Conservation (phyloP, 2,888 invertebrate genomes). For the Encarsia formosa region DNA sequence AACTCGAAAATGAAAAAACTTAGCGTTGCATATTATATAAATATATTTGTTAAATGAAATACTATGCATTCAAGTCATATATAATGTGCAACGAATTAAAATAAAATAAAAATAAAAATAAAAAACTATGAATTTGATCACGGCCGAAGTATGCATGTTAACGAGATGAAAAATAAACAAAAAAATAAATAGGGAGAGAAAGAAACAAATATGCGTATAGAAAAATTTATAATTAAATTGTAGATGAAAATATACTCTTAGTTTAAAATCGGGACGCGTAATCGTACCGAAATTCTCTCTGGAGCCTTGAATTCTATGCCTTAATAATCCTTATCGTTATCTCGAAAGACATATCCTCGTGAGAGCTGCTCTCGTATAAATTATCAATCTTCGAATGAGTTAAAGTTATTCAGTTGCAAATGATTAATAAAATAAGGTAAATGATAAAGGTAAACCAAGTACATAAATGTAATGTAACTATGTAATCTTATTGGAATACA, state of each 20-base stretch:
- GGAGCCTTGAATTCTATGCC: slow-evolving; percentile 42
- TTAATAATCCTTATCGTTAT: slow-evolving; percentile 38
- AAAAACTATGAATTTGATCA: no score
- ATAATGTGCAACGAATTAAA: slow-evolving; percentile 17
- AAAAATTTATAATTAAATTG: neutral
- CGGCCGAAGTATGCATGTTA: neutral
- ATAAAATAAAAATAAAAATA: neutral
- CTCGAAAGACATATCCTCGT: slow-evolving; percentile 41
- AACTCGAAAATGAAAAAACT: slow-evolving; percentile 8
- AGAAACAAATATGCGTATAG: slow-evolving; percentile 2
- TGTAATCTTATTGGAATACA: slow-evolving; percentile 41
- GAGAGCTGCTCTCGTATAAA: slow-evolving; percentile 38
- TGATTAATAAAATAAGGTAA: slow-evolving; percentile 19
- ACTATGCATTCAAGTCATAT: no score
- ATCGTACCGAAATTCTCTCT: slow-evolving; percentile 30
- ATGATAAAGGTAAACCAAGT: slow-evolving; percentile 20
- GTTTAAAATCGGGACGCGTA: slow-evolving; percentile 21
- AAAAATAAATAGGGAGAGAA: neutral
- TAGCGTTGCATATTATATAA: slow-evolving; percentile 21
- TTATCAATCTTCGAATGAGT: slow-evolving; percentile 31
- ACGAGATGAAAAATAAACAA: slow-evolving; percentile 3
- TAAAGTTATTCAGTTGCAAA: slow-evolving; percentile 25
- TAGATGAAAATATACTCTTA: slow-evolving; percentile 11
- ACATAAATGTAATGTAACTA: slow-evolving; percentile 36
- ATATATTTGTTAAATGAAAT: slow-evolving; percentile 12